Evolutionary conservation across 2,888 invertebrate species (phyloP), one percentile per base, ranked within the genome.

Genomic region (Trichopria drosophilae): DNA sequence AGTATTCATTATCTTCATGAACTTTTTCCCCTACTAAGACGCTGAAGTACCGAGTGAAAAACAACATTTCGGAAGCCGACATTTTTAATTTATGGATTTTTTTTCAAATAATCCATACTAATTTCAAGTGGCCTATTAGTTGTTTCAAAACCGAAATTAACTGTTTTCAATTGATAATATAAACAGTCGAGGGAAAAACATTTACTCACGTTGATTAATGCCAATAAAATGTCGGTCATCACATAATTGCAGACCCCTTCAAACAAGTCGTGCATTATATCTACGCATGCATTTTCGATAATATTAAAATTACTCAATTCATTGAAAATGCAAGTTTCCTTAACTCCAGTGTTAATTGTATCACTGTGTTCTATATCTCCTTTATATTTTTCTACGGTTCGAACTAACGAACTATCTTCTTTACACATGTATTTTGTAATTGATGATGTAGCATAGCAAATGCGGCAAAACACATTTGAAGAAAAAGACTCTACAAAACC

Each of bases 401-500:
- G 26, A n/a, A 49, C 15, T 6, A 53, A 18, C 15, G 20, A 41
- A 32, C 2, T 16, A 23, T 49, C 36, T 18, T 59, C 55, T 28
- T 41, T 37, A 4, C n/a, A 29, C 13, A 32, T 6, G 6, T 46
- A 41, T 44, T 43, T 51, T 36, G 48, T 28, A n/a, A 16, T 6
- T 5, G 42, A 23, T 36, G 32, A 47, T 2, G 18, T 12, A 9
- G 37, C 7, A 47, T 32, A 39, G 22, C 58, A 58, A 12, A 47
- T 20, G 32, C 58, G 23, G 41, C 58, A 58, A 10, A 2, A 53
- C 28, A 42, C 46, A 3, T 9, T 44, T 12, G 46, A 46, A 3
- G 23, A 24, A 24, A 58, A 58, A 19, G 35, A 40, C 26, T 53
- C 53, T 6, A 47, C 19, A 23, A 53, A 53, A 0, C 55, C 51